Conservation (phyloP, 2,113 vertebrate species). For the Tor tambroides region DNA sequence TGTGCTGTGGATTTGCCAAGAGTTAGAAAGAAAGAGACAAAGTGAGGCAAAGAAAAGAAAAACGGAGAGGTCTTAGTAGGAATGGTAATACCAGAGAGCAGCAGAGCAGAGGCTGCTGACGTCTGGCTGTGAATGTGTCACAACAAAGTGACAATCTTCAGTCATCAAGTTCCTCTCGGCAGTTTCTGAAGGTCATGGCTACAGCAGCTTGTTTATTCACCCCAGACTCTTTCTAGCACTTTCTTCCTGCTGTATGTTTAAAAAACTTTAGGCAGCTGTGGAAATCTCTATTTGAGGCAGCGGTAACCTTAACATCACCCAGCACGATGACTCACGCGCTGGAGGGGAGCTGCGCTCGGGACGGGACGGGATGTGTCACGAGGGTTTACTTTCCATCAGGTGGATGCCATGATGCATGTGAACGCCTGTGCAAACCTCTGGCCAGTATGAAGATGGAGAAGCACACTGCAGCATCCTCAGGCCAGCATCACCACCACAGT, state of each 20-base stretch:
- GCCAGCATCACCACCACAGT: not conserved
- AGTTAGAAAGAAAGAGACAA: slow-evolving; percentile 50
- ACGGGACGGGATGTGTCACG: not conserved
- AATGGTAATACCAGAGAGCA: not conserved
- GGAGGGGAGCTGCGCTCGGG: not conserved
- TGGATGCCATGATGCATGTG: slow-evolving; percentile 44
- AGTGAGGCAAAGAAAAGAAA: slow-evolving; percentile 39
- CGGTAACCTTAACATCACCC: slow-evolving; percentile 9
- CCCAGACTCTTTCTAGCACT: slow-evolving; percentile 4
- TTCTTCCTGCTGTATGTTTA: not conserved
- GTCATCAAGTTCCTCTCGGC: slow-evolving; percentile 1
- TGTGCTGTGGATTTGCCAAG: slow-evolving; percentile 54
- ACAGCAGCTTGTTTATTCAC: not conserved
- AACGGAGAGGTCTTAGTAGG: slow-evolving; percentile 8
- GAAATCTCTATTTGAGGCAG: slow-evolving; percentile 14
- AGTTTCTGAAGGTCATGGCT: slow-evolving; percentile 30
- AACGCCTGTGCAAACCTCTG: slow-evolving; percentile 37
- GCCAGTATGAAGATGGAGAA: not conserved
- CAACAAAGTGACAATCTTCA: slow-evolving; percentile 22
- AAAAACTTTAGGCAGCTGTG: slow-evolving; percentile 10
- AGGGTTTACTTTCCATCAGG: slow-evolving; percentile 49
- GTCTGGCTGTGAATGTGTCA: slow-evolving; percentile 3
- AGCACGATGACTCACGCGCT: not conserved
- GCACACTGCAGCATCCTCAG: not conserved
- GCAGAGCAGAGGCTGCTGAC: not conserved